phyloP scores from a whole-genome alignment of 2,797 vertebrate genomes.

The Eospalax fontanierii region DNA sequence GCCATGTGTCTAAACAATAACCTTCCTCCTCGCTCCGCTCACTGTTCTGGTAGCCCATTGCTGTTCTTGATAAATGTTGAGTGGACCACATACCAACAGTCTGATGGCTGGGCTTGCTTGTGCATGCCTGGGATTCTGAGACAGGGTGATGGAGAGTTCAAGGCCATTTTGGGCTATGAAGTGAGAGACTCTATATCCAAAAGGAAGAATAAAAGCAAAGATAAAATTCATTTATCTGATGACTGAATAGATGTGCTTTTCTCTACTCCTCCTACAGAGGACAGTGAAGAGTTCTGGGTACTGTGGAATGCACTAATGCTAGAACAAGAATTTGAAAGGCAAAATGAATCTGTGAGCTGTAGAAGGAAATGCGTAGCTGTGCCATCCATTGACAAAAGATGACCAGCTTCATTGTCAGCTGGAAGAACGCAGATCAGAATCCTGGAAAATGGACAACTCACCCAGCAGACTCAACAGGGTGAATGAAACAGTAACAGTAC shows the following conservation, averaged over 20 bases:
- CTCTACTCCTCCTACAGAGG: not conserved
- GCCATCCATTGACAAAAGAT: not conserved
- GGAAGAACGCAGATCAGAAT: not conserved
- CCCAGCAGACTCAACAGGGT: not conserved
- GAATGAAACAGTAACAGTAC: no score
- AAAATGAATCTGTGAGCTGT: no score
- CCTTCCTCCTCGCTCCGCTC: rapidly evolving
- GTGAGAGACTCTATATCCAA: not conserved
- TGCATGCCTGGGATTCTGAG: not conserved
- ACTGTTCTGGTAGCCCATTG: rapidly evolving
- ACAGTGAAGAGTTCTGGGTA: not conserved
- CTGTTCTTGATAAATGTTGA: not conserved
- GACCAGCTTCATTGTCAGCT: not conserved
- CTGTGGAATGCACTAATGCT: not conserved
- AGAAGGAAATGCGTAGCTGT: not conserved
- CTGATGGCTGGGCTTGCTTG: not conserved
- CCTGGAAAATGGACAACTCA: not conserved
- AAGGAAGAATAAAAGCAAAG: not conserved
- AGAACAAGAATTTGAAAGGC: not conserved
- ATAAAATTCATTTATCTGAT: not conserved
- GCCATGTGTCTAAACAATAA: not conserved
- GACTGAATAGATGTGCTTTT: not conserved
- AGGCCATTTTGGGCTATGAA: not conserved
- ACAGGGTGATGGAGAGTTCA: not conserved
- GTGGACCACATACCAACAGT: not conserved